These are phyloP conservation scores for Tigriopus californicus DNA, from an alignment of 2,888 invertebrate genomes.

Conservation along the genomic window DNA sequence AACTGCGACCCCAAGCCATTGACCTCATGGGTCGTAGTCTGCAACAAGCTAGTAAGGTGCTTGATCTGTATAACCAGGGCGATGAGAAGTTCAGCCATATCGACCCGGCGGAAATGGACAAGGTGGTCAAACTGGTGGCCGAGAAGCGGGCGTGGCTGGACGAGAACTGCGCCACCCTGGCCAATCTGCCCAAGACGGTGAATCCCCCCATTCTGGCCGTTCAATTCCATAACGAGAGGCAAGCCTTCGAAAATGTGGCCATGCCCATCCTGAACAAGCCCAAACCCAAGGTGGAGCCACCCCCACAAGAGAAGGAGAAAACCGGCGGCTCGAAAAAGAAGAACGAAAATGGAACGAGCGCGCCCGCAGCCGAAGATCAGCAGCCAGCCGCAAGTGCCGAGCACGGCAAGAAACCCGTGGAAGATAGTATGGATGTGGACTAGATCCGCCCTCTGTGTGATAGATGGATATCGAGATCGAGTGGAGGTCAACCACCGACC, in stretches of 20 bases:
- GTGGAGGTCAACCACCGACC: too few species aligned
- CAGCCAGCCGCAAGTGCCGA: not conserved
- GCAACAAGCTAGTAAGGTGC: conserved; percentile 54
- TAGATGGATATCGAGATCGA: too few species aligned
- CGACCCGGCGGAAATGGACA: conserved; percentile 50
- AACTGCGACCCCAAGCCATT: conserved; percentile 54
- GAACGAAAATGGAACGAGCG: not conserved
- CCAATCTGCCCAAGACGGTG: conserved; percentile 43
- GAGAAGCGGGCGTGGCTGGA: conserved; percentile 67
- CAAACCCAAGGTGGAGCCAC: conserved; percentile 45
- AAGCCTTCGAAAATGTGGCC: conserved; percentile 34
- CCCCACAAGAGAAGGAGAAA: not conserved
- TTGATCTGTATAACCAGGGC: conserved; percentile 41
- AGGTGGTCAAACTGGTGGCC: conserved; percentile 46
- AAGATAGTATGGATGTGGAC: too few species aligned
- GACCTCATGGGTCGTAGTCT: conserved; percentile 59
- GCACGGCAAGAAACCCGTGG: not conserved
- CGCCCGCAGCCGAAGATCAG: not conserved
- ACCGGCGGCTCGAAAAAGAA: not conserved
- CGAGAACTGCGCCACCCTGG: conserved; percentile 44
- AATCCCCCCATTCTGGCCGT: conserved; percentile 51
- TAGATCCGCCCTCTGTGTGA: too few species aligned
- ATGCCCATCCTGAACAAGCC: conserved; percentile 67
- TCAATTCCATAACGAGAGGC: conserved; percentile 8
- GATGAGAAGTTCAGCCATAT: conserved; percentile 55